A percentile compares a stretch with the other conserved stretches of the same genome.
Evolutionary conservation across 2,888 invertebrate species (phyloP).

Genomic region (Lasioglossum marginatum): DNA sequence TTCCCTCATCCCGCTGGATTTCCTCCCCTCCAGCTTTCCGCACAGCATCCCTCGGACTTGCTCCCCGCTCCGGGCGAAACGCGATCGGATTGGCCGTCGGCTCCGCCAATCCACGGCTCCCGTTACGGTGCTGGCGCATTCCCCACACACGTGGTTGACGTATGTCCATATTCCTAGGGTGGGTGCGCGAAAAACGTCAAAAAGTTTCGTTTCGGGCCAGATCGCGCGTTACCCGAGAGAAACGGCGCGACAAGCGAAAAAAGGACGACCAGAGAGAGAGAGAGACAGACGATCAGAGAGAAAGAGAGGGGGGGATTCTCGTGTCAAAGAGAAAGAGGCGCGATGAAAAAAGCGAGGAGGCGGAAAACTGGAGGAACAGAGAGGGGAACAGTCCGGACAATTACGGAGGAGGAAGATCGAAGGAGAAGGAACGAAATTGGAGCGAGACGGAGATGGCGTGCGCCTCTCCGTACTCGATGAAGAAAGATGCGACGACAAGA

Average conservation of each 20-base stretch:
- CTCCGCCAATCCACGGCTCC: slow-evolving; percentile 72
- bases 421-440: slow-evolving; percentile 16
- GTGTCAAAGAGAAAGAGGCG: not conserved
- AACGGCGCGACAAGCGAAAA: slow-evolving; percentile 22
- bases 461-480: not conserved
- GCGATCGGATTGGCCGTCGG: slow-evolving; percentile 67
- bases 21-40: slow-evolving; percentile 59
- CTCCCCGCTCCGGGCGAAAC: slow-evolving; percentile 47
- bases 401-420: slow-evolving; percentile 18
- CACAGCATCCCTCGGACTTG: slow-evolving; percentile 60
- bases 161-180: slow-evolving; percentile 80
- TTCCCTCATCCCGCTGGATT: slow-evolving; percentile 64
- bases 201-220: slow-evolving; percentile 77
- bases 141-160: slow-evolving; percentile 82
- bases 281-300: not conserved
- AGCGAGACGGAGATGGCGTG: slow-evolving; percentile 24
- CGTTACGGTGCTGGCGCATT: slow-evolving; percentile 76
- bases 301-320: not conserved
- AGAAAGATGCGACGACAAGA: not conserved
- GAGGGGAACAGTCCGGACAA: slow-evolving; percentile 21
- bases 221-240: slow-evolving; percentile 59
- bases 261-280: not conserved
- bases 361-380: not conserved
- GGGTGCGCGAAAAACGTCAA: slow-evolving; percentile 80
- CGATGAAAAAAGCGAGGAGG: not conserved